Base-by-base conservation (phyloP, 2,797 vertebrate species). In the Tiaroga cobitis region DNA sequence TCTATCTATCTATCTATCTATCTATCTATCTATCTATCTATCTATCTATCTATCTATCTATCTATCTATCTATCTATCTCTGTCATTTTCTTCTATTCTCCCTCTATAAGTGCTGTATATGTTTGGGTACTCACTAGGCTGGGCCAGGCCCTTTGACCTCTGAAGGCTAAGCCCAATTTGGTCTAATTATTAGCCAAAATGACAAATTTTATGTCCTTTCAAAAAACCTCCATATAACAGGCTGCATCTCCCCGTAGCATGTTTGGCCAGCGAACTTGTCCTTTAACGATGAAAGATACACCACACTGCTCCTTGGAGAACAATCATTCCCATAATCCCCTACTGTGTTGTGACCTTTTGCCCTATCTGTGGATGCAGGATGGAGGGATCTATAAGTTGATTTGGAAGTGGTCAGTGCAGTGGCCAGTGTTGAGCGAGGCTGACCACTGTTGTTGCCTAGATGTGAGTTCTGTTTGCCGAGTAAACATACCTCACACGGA, bases 201-300 rank as follows among this genome's bases (percentile, higher is more conserved):
- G 95, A 97, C 93, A 92, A 95, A 97, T 97, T 95, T 97, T 94
- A 97, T 97, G 94, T 95, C 93, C 94, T 96, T 96, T 97, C 93
- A 96, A 95, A 93, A 92, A 92, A 95, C 95, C 94, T 93, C 94
- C 93, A 94, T 95, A 96, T 92, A 95, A 92, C 95, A 92, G 93
- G 92, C 93, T 83, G 91, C 43, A 51, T 94, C 91, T 95, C 96
- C 95, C 95, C 95, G 93, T 87, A 83, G 89, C 95, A 95, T 96
- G 95, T 95, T 96, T 96, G 94, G 93, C 94, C 93, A 81, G 93
- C 94, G 1, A 87, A 93, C 95, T 96, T 96, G 96, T 93, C 96
- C 96, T 96, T 98, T 98, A 97, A 98, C 97, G 96, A 97, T 99
- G 97, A 99, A 98, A 95, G 96, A 98, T 98, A 97, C 96, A 95